A percentile compares a stretch with the other conserved stretches of the same genome.
Conservation (phyloP, 2,888 invertebrate genomes). For the Pterostichus niger region DNA sequence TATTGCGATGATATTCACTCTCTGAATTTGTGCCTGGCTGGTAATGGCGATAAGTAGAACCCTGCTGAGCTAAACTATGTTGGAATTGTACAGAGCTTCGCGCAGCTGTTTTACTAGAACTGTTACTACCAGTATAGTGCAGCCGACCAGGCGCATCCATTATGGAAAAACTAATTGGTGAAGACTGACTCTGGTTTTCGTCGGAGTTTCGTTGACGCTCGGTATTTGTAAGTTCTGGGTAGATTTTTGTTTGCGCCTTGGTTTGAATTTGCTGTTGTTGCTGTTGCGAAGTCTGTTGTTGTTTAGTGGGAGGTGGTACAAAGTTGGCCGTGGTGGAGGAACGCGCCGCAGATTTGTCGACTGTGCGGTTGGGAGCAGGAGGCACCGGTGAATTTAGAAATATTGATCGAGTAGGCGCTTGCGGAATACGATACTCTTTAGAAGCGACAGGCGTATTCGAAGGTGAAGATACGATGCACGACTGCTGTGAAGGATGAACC, state of each 20-base stretch:
- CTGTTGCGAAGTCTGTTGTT: constrained; percentile 76
- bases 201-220: constrained; percentile 72
- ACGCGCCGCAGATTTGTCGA: constrained; percentile 74
- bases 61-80: constrained; percentile 78
- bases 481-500: constrained; percentile 82
- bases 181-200: constrained; percentile 82
- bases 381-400: constrained; percentile 75
- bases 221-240: constrained; percentile 81
- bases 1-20: constrained; percentile 80
- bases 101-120: constrained; percentile 78
- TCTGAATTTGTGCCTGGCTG: constrained; percentile 81
- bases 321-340: constrained; percentile 78
- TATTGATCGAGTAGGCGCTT: constrained; percentile 78
- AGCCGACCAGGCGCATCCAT: constrained; percentile 85
- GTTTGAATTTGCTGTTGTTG: constrained; percentile 81
- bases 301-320: constrained; percentile 78
- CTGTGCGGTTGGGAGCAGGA: constrained; percentile 75
- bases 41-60: constrained; percentile 82
- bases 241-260: constrained; percentile 88
- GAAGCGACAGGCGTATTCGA: constrained; percentile 77
- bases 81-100: constrained; percentile 77
- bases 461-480: constrained; percentile 87
- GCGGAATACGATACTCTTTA: constrained; percentile 83
- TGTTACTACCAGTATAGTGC: constrained; percentile 81
- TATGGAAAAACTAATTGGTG: constrained; percentile 87